phyloP scores from a whole-genome alignment of 92 coral and sea anemone genomes.

The Nematostella vectensis region DNA sequence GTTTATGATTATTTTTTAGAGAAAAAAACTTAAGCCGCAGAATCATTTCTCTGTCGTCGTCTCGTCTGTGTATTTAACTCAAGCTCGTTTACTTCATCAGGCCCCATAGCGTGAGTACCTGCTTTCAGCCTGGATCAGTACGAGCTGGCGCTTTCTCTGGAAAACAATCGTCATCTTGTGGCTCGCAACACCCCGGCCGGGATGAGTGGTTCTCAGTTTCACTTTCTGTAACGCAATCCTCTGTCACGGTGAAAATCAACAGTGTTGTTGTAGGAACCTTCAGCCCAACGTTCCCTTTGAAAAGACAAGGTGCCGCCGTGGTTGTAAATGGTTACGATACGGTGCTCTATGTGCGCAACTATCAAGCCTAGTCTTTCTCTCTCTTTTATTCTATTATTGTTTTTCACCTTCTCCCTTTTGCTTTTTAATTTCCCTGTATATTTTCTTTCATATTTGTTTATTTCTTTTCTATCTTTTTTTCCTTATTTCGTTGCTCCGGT shows the following conservation, averaged over 20 bases:
- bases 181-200: background rate
- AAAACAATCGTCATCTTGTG: background rate
- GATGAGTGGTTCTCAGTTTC: background rate
- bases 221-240: background rate
- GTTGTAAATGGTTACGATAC: background rate
- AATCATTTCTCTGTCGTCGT: too few species aligned
- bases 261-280: background rate
- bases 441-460: too few species aligned
- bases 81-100: background rate
- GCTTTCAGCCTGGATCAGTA: conserved; percentile 1
- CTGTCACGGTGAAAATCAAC: background rate
- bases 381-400: too few species aligned
- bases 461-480: too few species aligned
- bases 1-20: too few species aligned
- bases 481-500: too few species aligned
- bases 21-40: too few species aligned
- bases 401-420: too few species aligned
- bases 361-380: background rate
- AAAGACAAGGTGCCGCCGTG: background rate
- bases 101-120: background rate
- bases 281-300: background rate
- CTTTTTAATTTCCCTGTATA: too few species aligned
- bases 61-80: too few species aligned
- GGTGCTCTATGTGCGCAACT: background rate
- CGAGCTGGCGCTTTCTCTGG: background rate